phyloP scores from a whole-genome alignment of 2,113 vertebrate species.

The Seriola aureovittata region DNA sequence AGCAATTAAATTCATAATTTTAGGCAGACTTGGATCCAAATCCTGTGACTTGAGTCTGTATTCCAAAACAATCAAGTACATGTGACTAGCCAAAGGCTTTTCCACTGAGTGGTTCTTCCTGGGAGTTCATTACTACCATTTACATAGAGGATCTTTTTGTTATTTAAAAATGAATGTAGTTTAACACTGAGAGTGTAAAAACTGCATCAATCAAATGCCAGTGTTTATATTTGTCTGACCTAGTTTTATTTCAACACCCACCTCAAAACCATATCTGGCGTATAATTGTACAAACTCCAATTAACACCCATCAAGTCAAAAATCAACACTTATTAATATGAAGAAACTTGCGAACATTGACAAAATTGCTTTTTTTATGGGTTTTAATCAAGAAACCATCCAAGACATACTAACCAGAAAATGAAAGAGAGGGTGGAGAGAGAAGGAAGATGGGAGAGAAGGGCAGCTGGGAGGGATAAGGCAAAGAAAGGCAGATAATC shows the following conservation, averaged over 20 bases:
- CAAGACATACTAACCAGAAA: background rate
- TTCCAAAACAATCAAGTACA: background rate
- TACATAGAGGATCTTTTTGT: slow-evolving; percentile 3
- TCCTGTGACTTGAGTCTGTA: background rate
- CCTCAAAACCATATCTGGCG: slow-evolving; percentile 6
- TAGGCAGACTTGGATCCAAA: background rate
- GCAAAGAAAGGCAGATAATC: slow-evolving; percentile 61
- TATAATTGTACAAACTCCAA: slow-evolving; percentile 21
- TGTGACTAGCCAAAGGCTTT: too few species aligned
- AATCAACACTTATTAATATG: background rate
- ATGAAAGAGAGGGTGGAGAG: background rate
- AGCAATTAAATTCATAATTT: slow-evolving; percentile 14
- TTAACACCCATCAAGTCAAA: slow-evolving; percentile 4
- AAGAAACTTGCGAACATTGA: background rate
- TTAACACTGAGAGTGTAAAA: background rate
- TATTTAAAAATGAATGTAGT: background rate
- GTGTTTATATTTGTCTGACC: slow-evolving; percentile 17
- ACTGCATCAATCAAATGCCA: slow-evolving; percentile 6
- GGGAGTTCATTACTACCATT: background rate
- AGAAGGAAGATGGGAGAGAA: slow-evolving; percentile 26
- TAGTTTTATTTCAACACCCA: slow-evolving; percentile 13
- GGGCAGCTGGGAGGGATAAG: slow-evolving; percentile 40
- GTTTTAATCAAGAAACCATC: slow-evolving; percentile 12
- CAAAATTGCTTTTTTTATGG: background rate
- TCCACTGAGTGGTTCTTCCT: background rate